Percentiles rank a stretch among this genome's conserved stretches.
These are phyloP conservation scores for Pardosa pseudoannulata DNA, from an alignment of 2,888 invertebrate genomes.

Conservation along the genomic window DNA sequence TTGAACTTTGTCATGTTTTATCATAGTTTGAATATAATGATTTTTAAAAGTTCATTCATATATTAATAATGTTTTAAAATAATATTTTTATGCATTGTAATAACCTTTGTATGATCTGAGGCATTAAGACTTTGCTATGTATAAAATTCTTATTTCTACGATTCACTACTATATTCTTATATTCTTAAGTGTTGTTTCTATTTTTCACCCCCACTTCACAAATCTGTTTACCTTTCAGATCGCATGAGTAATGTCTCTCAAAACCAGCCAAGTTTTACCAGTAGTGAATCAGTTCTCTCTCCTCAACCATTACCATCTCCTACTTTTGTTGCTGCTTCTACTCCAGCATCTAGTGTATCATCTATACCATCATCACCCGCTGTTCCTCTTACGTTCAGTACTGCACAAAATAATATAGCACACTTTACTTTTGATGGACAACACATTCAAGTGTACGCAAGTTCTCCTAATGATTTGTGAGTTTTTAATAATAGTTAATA, in stretches of 20 bases:
- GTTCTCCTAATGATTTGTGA: conserved; percentile 49
- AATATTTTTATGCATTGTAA: too few species aligned
- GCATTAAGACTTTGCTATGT: too few species aligned
- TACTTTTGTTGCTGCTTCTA: conserved; percentile 31
- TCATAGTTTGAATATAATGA: too few species aligned
- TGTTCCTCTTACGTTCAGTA: conserved; percentile 45
- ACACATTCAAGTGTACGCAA: conserved; percentile 43
- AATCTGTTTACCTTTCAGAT: too few species aligned
- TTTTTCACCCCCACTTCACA: too few species aligned
- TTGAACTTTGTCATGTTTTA: neutral
- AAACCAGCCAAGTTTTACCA: conserved; percentile 53
- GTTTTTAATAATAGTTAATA: too few species aligned
- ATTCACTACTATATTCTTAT: too few species aligned
- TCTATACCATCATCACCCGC: conserved; percentile 29
- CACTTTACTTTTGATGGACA: conserved; percentile 68
- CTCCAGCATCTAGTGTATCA: conserved; percentile 41
- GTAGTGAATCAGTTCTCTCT: conserved; percentile 55
- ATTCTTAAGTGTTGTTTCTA: too few species aligned
- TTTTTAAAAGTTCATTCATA: too few species aligned
- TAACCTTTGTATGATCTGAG: too few species aligned
- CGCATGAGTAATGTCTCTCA: conserved; percentile 75
- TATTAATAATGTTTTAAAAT: too few species aligned
- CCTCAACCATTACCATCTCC: conserved; percentile 64
- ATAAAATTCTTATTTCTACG: too few species aligned
- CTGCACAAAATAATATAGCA: conserved; percentile 25